Conservation (phyloP, 2,113 vertebrate species). For the Cyphomyrus plagiostoma region DNA sequence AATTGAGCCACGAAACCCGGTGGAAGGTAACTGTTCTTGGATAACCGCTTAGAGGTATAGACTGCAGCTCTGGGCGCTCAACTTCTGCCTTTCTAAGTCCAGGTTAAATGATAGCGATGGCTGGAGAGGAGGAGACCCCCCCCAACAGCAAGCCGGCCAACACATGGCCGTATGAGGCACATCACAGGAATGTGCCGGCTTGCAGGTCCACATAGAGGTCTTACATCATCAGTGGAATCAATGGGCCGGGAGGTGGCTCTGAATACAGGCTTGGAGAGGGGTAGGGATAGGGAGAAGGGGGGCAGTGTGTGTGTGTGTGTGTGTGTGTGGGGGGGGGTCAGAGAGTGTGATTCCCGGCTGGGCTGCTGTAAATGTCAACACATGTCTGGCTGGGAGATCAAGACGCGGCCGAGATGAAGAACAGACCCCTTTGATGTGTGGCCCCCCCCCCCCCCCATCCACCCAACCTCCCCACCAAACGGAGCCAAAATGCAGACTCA, state of each 20-base stretch:
- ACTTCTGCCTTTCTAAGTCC: not conserved
- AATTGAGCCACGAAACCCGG: not conserved
- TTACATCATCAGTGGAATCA: not conserved
- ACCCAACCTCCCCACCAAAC: slow-evolving; percentile 33
- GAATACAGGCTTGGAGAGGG: not conserved
- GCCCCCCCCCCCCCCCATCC: slow-evolving; percentile 51
- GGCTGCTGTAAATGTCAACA: slow-evolving; percentile 58
- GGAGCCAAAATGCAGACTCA: not conserved
- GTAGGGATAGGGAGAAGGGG: not conserved
- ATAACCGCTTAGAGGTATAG: not conserved
- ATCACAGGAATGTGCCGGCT: not conserved
- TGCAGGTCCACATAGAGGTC: not conserved
- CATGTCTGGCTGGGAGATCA: slow-evolving; percentile 63
- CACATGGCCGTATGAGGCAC: not conserved
- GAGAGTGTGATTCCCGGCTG: slow-evolving; percentile 53
- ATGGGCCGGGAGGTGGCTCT: not conserved
- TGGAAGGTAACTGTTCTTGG: not conserved
- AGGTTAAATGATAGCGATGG: not conserved
- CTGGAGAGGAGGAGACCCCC: not conserved
- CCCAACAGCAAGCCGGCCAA: not conserved
- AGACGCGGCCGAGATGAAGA: slow-evolving; percentile 51
- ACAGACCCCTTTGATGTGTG: slow-evolving; percentile 58
- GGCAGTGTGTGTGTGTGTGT: not conserved
- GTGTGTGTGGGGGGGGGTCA: not conserved
- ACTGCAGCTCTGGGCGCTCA: not conserved